phyloP scores from a whole-genome alignment of 2,797 vertebrate genomes.

The Cuculus canorus region DNA sequence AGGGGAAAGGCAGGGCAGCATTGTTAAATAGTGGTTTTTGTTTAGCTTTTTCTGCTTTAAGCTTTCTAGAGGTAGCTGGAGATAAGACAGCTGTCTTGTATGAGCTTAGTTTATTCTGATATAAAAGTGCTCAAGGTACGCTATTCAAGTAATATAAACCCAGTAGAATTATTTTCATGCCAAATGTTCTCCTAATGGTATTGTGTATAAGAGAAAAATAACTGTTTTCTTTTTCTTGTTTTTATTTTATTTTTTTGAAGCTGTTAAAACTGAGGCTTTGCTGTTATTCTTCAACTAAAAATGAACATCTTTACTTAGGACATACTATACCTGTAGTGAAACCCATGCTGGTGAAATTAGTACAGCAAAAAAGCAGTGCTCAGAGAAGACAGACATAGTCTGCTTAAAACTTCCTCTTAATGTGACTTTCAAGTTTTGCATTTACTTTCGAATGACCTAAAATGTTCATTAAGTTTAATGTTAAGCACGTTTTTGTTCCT shows the following conservation, averaged over 20 bases:
- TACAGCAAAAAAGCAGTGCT: neutral
- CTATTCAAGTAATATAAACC: neutral
- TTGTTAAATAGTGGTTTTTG: neutral
- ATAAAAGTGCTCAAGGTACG: neutral
- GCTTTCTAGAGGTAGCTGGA: neutral
- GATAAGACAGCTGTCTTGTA: neutral
- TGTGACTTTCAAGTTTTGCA: neutral
- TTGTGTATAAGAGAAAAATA: neutral
- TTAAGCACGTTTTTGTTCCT: neutral
- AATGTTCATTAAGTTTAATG: neutral
- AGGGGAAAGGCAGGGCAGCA: neutral
- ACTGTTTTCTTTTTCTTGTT: neutral
- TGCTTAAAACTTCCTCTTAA: neutral
- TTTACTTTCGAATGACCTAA: conserved; percentile 8
- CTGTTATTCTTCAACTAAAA: neutral
- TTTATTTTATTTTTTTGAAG: neutral
- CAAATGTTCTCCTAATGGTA: neutral
- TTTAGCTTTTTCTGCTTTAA: neutral
- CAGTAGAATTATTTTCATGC: neutral
- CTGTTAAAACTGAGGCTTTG: neutral
- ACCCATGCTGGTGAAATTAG: neutral
- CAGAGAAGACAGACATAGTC: neutral
- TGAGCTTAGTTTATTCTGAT: neutral
- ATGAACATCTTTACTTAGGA: neutral
- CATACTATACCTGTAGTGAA: neutral